These are phyloP conservation scores for Limnephilus rhombicus DNA, from an alignment of 2,888 invertebrate species.

Conservation along the genomic window DNA sequence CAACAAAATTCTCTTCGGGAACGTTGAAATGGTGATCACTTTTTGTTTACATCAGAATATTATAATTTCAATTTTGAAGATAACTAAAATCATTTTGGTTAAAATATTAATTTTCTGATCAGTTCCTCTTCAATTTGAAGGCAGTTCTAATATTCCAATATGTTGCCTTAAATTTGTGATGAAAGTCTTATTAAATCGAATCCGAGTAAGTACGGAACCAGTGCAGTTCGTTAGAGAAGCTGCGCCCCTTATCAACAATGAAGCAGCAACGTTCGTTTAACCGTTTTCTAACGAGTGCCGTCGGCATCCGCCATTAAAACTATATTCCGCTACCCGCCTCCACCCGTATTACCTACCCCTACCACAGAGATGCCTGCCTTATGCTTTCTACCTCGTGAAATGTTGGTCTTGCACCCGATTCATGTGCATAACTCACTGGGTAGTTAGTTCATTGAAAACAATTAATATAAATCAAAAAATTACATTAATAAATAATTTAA, in stretches of 20 bases:
- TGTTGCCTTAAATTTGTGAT: background rate
- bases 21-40: too few relatives aligned
- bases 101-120: too few relatives aligned
- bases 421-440: background rate
- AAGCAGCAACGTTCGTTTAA: constrained; percentile 40
- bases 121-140: too few relatives aligned
- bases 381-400: background rate
- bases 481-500: too few relatives aligned
- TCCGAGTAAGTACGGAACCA: background rate
- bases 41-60: too few relatives aligned
- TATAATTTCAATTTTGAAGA: too few relatives aligned
- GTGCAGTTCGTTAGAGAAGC: constrained; percentile 20
- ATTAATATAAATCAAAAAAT: background rate
- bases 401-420: background rate
- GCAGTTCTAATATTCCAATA: too few relatives aligned
- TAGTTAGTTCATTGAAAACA: background rate
- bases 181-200: background rate
- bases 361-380: background rate
- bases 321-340: constrained; percentile 17
- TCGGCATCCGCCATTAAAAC: constrained; percentile 52
- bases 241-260: constrained; percentile 38
- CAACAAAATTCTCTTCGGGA: too few relatives aligned
- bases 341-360: background rate
- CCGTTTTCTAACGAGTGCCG: constrained; percentile 44
- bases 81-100: too few relatives aligned